Base-by-base conservation (phyloP, 35 echinoderm and acorn worm genomes). In the Lytechinus variegatus region DNA sequence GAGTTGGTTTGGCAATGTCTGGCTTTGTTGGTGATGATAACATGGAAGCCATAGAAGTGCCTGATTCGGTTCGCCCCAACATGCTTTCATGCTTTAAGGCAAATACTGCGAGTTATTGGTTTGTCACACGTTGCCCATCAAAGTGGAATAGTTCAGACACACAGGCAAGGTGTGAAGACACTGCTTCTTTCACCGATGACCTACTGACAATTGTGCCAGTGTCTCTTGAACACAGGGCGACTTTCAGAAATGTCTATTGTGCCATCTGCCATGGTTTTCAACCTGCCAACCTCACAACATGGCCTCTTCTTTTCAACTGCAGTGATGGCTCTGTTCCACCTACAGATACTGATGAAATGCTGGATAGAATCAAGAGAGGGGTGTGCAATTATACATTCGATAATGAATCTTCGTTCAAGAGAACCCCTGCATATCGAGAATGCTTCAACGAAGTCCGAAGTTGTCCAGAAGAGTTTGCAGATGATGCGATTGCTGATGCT, bases 221-320 rank as follows among this genome's bases (percentile, higher is more conserved):
- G 14, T 94, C 96, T 56, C 60, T 94, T 21, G 86, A 44, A 16
- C 33, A 9, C 54, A 52, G 14, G 16, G 86, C 94, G 19, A 96
- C 96, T 1, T 96, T 94, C 54, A 94, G 86, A 33, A 96, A 96
- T 58, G 71, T 94, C 21, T 96, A 96, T 54, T 96, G 97, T 72
- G 97, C 97, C n/a, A 56, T 97, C 13, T 97, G 97, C 79, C 95
- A 97, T 58, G 89, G 90, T 16, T 87, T 95, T 21, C 53, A 91
- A 11, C 24, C 94, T 21, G 53, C 60, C 14, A 93, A 87, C 8
- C 94, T 97, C 6, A 93, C 94, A 13, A 28, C 95, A 11, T 97
- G 97, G 97, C 16, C 10, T 52, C 53, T 96, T 7, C 28, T 60
- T 93, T 54, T 93, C 24, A 10, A 90, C 24, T 90, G 88, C 16